Base-by-base conservation (phyloP, 2,888 invertebrate genomes). In the Pristionchus fissidentatus region DNA sequence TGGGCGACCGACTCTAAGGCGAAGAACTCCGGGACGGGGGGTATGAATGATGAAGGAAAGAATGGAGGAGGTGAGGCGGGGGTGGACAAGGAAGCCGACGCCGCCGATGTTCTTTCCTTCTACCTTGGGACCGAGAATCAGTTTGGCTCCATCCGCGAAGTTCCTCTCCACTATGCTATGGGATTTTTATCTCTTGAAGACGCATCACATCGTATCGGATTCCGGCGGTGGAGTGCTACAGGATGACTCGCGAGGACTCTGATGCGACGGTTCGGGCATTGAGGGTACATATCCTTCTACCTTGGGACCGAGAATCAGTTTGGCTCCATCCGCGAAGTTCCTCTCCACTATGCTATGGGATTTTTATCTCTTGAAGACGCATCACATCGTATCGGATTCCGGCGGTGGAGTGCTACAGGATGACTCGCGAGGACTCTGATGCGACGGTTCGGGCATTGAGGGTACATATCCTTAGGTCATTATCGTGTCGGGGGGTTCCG, bases 11-110 rank as follows among this genome's bases (percentile, higher is more conserved):
- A 73, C 2, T 15, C 73, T 38, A 4, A 73, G 38, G 5, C 73
- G 73, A 38, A 73, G 73, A 29, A 38, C 38, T 38, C 38, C 78
- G 3, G 49, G 78, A 8, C 78, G 49, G 32, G 78, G 78, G 55
- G 78, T 49, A 15, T 10, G 52, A 19, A 78, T 78, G 29, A 32
- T 3, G 41, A 26, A n/a, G 78, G 52, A 55, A 3, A 13, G 3
- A 52, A 78, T 41, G 55, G 32, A 22, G 19, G 78, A 26, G 13
- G n/a, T n/a, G 19, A 78, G 15, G 13, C 55, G 52, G 22, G 52
- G 52, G 22, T 78, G 52, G 78, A 78, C 22, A 3, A 78, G 78
- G 78, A 78, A 78, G 3, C 55, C 78, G 10, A 78, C 78, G 22
- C 78, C 78, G 29, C 78, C 78, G 4, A 52, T 26, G 52, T 78